Evolutionary conservation across 2,888 invertebrate species (phyloP), one percentile per base, ranked within the genome.

Genomic region (Autographa pulchrina): DNA sequence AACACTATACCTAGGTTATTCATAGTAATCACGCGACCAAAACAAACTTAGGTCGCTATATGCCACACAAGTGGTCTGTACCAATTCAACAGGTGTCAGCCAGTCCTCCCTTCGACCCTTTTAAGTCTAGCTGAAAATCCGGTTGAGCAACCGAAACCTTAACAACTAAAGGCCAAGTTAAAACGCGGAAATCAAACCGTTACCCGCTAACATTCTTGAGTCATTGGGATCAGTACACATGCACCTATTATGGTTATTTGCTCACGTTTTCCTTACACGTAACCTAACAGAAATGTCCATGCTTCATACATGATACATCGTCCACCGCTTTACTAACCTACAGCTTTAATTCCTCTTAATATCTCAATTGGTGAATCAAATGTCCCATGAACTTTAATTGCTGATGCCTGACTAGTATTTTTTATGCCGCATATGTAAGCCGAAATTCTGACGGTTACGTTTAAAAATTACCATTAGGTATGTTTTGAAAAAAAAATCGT

Each of bases 311-410:
- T 16, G 66, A 76, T 77, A 81, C 77, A 52, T 73, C 81, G 81
- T 78, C 74, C 67, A 43, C 77, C 58, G 64, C 62, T 77, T 59
- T 31, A 77, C 67, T 54, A 54, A 54, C 72, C 77, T 76, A 62
- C 18, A 59, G 31, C 63, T 65, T 68, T 72, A 61, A 68, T 72
- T 68, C 78, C 43, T 77, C 56, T 63, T 63, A 56, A 63, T 70
- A 80, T 64, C 63, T 48, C 62, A 65, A 60, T 43, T 77, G 59
- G 68, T 81, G 77, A 72, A 68, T 77, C 77, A 77, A 77, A 65
- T 65, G 54, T 20, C 16, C 11, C 54, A 20, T 56, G 54, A 20
- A 56, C 20, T 25, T 20, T 56, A 25, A 56, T 56, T 25, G 54
- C 9, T 8, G n/a, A 13, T 20, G 20, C 20, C 7, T 3, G 25